phyloP scores from a whole-genome alignment of 2,797 vertebrate species.

The Balearica regulorum region DNA sequence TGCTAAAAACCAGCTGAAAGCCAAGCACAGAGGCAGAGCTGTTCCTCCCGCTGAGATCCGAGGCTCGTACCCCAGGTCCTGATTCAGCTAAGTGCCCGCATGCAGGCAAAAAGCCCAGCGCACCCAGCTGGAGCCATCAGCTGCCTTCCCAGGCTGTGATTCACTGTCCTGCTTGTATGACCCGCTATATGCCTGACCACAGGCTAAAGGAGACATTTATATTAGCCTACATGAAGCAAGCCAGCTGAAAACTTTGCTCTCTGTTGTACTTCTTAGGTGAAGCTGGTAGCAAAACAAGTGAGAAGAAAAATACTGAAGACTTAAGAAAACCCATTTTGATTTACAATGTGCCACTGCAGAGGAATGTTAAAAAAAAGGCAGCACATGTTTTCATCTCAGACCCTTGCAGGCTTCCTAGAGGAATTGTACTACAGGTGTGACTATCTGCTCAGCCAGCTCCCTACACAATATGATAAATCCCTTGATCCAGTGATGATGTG shows the following conservation, averaged over 20 bases:
- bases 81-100: slow-evolving; percentile 21
- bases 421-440: not conserved
- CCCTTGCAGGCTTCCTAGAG: not conserved
- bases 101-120: not conserved
- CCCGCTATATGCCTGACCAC: not conserved
- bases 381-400: not conserved
- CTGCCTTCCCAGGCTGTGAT: not conserved
- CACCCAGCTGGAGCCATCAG: not conserved
- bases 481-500: not conserved
- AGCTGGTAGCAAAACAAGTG: not conserved
- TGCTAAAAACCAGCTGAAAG: not conserved
- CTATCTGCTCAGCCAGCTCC: not conserved
- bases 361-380: not conserved
- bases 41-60: slow-evolving; percentile 28
- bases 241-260: not conserved
- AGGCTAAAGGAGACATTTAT: slow-evolving; percentile 1
- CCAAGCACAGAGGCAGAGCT: not conserved
- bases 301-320: not conserved
- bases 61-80: not conserved
- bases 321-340: not conserved
- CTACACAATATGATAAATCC: not conserved
- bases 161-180: not conserved
- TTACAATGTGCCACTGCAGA: not conserved
- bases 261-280: not conserved
- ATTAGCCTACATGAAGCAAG: not conserved